phyloP scores from a whole-genome alignment of 2,797 vertebrate species.

The Argya squamiceps region DNA sequence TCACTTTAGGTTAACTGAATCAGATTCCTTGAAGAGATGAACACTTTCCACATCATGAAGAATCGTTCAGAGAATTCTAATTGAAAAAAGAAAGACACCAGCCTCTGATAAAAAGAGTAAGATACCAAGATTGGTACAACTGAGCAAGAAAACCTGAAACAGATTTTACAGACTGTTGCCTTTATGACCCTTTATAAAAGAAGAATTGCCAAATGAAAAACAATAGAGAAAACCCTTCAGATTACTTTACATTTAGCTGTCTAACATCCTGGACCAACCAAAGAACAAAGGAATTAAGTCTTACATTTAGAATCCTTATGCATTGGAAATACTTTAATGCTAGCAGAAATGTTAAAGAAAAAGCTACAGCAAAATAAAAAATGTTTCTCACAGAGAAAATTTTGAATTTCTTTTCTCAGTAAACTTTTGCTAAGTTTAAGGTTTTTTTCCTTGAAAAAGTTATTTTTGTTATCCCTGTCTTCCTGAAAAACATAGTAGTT shows the following conservation, averaged over 20 bases:
- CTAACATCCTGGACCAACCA: background rate
- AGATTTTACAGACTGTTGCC: constrained; percentile 55
- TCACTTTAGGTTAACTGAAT: constrained; percentile 77
- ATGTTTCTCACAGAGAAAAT: background rate
- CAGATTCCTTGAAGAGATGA: constrained; percentile 73
- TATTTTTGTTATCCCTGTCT: background rate
- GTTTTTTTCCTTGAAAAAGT: background rate
- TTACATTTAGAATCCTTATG: background rate
- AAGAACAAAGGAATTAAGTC: constrained; percentile 21
- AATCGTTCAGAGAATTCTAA: constrained; percentile 77
- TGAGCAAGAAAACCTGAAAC: constrained; percentile 38
- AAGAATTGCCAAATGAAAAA: constrained; percentile 27
- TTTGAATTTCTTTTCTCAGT: background rate
- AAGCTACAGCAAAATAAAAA: background rate
- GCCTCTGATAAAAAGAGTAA: constrained; percentile 32
- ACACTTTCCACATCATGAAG: constrained; percentile 71
- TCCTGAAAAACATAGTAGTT: background rate
- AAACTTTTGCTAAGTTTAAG: background rate
- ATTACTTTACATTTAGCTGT: background rate
- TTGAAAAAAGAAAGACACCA: constrained; percentile 67
- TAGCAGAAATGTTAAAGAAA: background rate
- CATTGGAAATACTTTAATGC: background rate
- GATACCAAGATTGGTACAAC: constrained; percentile 59
- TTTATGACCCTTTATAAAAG: constrained; percentile 46
- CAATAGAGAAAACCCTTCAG: background rate